These are phyloP conservation scores for Leiothrix lutea DNA, from an alignment of 2,113 vertebrate species.

Conservation along the genomic window DNA sequence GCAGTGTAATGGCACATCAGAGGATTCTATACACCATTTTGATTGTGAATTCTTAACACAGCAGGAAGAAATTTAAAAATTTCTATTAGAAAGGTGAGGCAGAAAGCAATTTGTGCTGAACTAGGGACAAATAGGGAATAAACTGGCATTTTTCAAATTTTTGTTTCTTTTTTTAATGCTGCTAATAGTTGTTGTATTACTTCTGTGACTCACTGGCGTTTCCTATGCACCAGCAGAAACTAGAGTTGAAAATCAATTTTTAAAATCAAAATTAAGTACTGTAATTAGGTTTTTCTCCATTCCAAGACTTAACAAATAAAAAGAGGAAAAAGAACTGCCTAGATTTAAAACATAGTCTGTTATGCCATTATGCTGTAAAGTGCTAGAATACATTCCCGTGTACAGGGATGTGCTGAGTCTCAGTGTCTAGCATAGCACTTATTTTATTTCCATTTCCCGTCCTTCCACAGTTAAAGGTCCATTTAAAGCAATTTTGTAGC, in stretches of 20 bases:
- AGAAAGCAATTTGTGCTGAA: background rate
- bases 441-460: background rate
- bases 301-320: conserved; percentile 38
- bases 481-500: background rate
- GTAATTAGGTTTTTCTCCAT: conserved; percentile 47
- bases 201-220: conserved; percentile 29
- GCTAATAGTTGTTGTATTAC: conserved; percentile 9
- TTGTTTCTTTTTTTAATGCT: background rate
- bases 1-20: background rate
- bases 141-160: background rate
- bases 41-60: background rate
- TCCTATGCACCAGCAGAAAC: conserved; percentile 56
- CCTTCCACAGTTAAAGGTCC: background rate
- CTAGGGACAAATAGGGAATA: background rate
- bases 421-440: background rate
- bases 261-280: conserved; percentile 72
- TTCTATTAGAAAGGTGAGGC: background rate
- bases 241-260: conserved; percentile 68
- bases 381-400: background rate
- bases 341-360: background rate
- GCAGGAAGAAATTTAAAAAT: background rate
- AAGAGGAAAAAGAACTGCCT: conserved; percentile 26
- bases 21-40: background rate
- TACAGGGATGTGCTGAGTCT: background rate
- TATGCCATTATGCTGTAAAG: background rate